A percentile compares a stretch with the other conserved stretches of the same genome.
Conservation (phyloP, 1,140 invertebrate genomes). For the Macrostomum lignano region DNA sequence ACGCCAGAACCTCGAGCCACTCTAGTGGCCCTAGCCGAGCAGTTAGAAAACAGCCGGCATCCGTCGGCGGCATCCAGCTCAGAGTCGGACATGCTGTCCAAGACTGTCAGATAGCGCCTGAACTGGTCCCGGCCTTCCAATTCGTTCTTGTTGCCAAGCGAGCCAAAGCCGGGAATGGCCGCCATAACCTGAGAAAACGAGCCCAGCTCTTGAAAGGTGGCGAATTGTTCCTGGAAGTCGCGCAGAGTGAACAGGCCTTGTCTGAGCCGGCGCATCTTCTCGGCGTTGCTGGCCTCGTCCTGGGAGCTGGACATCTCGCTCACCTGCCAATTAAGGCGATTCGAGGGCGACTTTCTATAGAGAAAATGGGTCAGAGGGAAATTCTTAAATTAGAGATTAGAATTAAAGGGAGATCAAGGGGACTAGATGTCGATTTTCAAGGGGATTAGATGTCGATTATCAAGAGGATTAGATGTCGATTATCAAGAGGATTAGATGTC, state of each 20-base stretch:
- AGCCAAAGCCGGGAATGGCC: conserved; percentile 93
- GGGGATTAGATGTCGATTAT: too few species aligned
- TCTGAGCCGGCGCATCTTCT: conserved; percentile 87
- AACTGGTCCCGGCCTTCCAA: too few species aligned
- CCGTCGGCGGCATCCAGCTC: conserved; percentile 87
- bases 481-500: too few species aligned
- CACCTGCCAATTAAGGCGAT: too few species aligned
- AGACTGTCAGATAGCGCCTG: conserved; percentile 94
- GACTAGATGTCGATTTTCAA: too few species aligned
- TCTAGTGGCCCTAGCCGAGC: conserved; percentile 47
- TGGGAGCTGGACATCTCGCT: too few species aligned
- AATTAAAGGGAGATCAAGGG: too few species aligned
- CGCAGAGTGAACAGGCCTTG: conserved; percentile 86
- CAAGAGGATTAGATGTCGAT: too few species aligned
- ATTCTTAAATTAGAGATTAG: too few species aligned
- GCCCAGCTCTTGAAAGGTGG: conserved; percentile 99
- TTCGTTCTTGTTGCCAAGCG: conserved; percentile 90
- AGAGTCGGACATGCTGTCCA: conserved; percentile 98
- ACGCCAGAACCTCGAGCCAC: conserved; percentile 83
- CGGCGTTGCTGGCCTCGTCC: too few species aligned
- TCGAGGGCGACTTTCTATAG: too few species aligned
- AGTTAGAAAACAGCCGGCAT: conserved; percentile 78
- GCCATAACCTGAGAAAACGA: conserved; percentile 98
- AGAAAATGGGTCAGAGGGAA: too few species aligned
- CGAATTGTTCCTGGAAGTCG: conserved; percentile 99